A percentile compares a stretch with the other conserved stretches of the same genome.
phyloP scores from a whole-genome alignment of 1,140 invertebrate species.

The Bombus huntii region DNA sequence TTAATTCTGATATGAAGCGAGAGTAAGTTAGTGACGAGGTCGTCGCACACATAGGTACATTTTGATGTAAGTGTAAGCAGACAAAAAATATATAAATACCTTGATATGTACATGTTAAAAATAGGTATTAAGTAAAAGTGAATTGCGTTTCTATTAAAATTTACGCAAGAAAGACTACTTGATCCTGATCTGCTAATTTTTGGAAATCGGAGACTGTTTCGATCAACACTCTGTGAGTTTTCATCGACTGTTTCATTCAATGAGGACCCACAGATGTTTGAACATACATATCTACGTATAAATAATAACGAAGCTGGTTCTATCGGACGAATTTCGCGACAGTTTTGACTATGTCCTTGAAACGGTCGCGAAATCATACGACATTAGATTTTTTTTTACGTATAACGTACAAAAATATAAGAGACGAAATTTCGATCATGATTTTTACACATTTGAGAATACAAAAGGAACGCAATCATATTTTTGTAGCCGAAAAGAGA shows the following conservation, averaged over 20 bases:
- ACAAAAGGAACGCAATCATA: constrained; percentile 13
- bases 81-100: constrained; percentile 53
- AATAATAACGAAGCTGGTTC: not conserved
- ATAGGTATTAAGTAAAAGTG: constrained; percentile 59
- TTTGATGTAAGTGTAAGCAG: not conserved
- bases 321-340: constrained; percentile 31
- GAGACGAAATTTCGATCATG: not conserved
- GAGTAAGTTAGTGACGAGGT: constrained; percentile 32
- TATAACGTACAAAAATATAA: not conserved
- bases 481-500: constrained; percentile 39
- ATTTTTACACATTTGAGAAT: constrained; percentile 3
- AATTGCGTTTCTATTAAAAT: constrained; percentile 49
- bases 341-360: constrained; percentile 46
- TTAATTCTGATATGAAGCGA: constrained; percentile 34
- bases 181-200: constrained; percentile 29
- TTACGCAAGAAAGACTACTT: not conserved
- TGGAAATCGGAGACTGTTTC: not conserved
- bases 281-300: not conserved
- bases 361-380: constrained; percentile 47
- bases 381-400: too few relatives aligned
- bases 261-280: constrained; percentile 14
- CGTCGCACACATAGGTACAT: constrained; percentile 25
- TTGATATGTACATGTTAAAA: constrained; percentile 50
- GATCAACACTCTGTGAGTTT: constrained; percentile 14
- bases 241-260: constrained; percentile 29